Evolutionary conservation across 2,888 invertebrate species (phyloP).

Genomic region (Rhamnusium bicolor): DNA sequence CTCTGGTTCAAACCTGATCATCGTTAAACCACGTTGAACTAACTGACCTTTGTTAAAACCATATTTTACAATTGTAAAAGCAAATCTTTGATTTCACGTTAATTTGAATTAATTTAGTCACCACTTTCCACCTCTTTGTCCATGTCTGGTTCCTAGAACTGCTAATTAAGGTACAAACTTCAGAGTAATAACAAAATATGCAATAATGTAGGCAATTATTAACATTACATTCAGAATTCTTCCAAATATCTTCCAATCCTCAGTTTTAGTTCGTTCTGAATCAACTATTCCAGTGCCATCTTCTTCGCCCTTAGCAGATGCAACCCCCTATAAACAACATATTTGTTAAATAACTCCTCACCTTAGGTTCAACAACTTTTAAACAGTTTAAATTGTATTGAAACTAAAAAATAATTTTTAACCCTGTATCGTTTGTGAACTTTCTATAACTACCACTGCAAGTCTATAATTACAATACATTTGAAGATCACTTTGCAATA

Average conservation of each 20-base stretch:
- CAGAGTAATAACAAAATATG: slow-evolving; percentile 62
- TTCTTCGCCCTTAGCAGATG: slow-evolving; percentile 63
- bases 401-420: no score
- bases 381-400: no score
- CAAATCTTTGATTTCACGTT: not conserved
- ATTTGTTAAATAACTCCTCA: slow-evolving; percentile 12
- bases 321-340: slow-evolving; percentile 57
- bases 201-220: slow-evolving; percentile 59
- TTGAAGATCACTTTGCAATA: no score
- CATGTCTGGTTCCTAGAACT: not conserved
- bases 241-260: slow-evolving; percentile 66
- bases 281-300: slow-evolving; percentile 60
- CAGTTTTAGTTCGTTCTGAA: slow-evolving; percentile 42
- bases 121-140: not conserved
- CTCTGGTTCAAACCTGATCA: no score
- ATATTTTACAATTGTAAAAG: not conserved
- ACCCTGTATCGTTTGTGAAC: no score
- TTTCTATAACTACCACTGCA: no score
- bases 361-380: no score
- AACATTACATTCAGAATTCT: slow-evolving; percentile 65
- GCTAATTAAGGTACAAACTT: slow-evolving; percentile 50
- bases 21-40: no score
- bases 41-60: not conserved
- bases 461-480: no score
- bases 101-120: not conserved